These are phyloP conservation scores for Ophion slaviceki DNA, from an alignment of 2,888 invertebrate species.

Conservation along the genomic window DNA sequence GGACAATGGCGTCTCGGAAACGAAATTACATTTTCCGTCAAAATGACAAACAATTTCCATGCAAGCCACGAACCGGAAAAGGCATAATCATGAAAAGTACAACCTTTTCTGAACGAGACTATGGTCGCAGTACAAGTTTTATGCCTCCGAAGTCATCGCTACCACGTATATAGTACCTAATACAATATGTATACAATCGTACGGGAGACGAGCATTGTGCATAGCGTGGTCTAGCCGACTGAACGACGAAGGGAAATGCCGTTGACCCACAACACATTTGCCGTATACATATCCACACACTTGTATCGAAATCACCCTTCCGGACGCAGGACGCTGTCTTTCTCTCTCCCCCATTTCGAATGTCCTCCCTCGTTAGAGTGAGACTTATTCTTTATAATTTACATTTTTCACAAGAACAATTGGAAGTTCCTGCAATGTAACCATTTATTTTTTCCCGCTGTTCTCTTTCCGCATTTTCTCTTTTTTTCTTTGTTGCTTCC, in stretches of 20 bases:
- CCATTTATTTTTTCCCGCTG: neutral
- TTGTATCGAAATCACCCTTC: too few relatives aligned
- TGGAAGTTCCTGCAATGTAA: neutral
- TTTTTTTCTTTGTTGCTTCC: neutral
- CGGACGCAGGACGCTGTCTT: neutral
- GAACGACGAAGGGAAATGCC: conserved; percentile 57
- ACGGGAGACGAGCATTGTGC: conserved; percentile 54
- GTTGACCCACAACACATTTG: conserved; percentile 61
- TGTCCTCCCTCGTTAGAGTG: conserved; percentile 31
- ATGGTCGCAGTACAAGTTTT: neutral
- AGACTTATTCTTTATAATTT: conserved; percentile 32
- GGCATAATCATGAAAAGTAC: neutral
- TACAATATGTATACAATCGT: conserved; percentile 21
- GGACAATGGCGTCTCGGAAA: too few relatives aligned
- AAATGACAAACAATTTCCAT: neutral
- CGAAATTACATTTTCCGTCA: too few relatives aligned
- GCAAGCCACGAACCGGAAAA: neutral
- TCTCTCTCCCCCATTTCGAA: conserved; percentile 33
- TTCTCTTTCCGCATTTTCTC: conserved; percentile 4
- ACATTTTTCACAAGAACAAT: conserved; percentile 39
- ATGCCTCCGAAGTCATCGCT: neutral
- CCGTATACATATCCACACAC: neutral
- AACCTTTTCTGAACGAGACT: neutral
- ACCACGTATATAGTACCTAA: neutral
- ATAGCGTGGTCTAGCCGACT: conserved; percentile 44